Evolutionary conservation across 2,888 invertebrate genomes (phyloP), one percentile per base, ranked within the genome.

Genomic region (Lochmaea crataegi): DNA sequence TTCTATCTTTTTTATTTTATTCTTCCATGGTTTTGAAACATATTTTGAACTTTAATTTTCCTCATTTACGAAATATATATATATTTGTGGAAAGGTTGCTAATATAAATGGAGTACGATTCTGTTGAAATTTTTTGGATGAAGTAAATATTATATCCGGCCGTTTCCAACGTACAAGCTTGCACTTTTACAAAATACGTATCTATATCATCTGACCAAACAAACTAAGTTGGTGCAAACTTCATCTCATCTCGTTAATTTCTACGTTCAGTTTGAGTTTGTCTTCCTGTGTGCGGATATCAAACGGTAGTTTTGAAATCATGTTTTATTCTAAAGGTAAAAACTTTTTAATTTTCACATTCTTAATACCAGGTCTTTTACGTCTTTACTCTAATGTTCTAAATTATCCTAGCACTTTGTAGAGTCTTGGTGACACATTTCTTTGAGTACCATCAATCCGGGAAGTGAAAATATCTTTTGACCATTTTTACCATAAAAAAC

Each of bases 301-400:
- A 12, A 48, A 48, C 45, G 45, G 45, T 48, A 4, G n/a, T 48
- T 18, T 18, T 9, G 10, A 45, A 22, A 26, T 53, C 18, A 70
- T 70, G 70, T 57, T 70, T 57, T 70, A 70, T 57, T 57, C 57
- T 53, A 57, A 57, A 70, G 70, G 70, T 70, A 70, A 64, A 51
- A 42, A 18, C 18, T 60, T 53, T 53, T 16, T 53, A 18, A 22
- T 26, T 26, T 26, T 4, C 26, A 26, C 26, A 26, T 26, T 5
- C 26, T 26, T 26, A 26, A 26, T 26, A 26, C 26, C n/a, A n/a
- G n/a, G n/a, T n/a, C n/a, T n/a, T n/a, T n/a, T n/a, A n/a, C n/a
- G n/a, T n/a, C n/a, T n/a, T n/a, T n/a, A n/a, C n/a, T n/a, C n/a
- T n/a, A n/a, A 26, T 26, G 26, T 26, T 26, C 26, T 26, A 4